Evolutionary conservation across 2,113 vertebrate species (phyloP).

Genomic region (Mirza zaza): DNA sequence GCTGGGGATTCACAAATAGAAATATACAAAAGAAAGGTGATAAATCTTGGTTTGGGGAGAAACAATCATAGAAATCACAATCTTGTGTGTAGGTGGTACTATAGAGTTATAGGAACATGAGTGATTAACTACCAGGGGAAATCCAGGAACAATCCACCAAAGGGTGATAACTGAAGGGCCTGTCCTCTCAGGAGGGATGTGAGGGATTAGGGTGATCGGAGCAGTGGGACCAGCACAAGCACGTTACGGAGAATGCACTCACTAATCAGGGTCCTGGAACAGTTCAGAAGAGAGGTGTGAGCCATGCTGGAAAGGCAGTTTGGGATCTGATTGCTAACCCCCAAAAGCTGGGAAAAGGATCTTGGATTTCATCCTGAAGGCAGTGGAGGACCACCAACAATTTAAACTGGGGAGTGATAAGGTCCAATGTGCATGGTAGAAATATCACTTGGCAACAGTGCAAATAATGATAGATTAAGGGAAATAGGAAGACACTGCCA

Average conservation of each 20-base stretch:
- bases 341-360: neutral
- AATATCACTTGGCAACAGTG: neutral
- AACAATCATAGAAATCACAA: neutral
- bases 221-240: neutral
- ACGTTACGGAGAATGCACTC: neutral
- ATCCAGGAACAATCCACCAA: conserved; percentile 4
- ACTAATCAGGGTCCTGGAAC: too few species aligned
- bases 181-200: neutral
- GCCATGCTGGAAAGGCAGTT: neutral
- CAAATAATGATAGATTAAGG: neutral
- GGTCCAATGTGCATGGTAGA: neutral
- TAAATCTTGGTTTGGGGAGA: neutral
- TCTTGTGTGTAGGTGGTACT: neutral
- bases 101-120: neutral
- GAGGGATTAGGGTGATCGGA: neutral
- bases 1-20: neutral
- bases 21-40: neutral
- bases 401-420: neutral
- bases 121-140: neutral
- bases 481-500: neutral
- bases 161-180: neutral
- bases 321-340: neutral
- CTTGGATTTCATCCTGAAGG: neutral
- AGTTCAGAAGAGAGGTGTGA: neutral
- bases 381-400: neutral